A percentile compares a stretch with the other conserved stretches of the same genome.
These are phyloP conservation scores for Plectus sambesii DNA, from an alignment of 1,140 invertebrate species.

Conservation along the genomic window DNA sequence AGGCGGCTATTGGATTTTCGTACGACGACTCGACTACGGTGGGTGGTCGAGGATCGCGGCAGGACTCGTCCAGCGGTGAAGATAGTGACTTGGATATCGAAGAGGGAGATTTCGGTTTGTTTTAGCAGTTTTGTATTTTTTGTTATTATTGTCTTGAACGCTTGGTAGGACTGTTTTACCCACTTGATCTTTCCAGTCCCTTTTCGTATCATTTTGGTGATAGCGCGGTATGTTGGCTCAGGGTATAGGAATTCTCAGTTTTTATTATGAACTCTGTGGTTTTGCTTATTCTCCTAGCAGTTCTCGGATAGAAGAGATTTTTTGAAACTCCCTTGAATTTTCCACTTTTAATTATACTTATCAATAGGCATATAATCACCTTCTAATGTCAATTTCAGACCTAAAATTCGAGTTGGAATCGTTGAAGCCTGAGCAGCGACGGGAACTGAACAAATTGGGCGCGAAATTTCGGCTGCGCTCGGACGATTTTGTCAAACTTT, in stretches of 20 bases:
- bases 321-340: too few relatives aligned
- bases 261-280: conserved; percentile 26
- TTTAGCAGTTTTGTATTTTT: conserved; percentile 6
- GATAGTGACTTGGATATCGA: conserved; percentile 13
- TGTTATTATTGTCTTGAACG: not conserved
- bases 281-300: conserved; percentile 16
- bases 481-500: conserved; percentile 25
- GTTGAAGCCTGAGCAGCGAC: conserved; percentile 28
- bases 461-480: conserved; percentile 25
- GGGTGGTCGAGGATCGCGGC: conserved; percentile 8
- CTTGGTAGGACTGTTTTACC: not conserved
- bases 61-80: not conserved
- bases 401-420: conserved; percentile 25
- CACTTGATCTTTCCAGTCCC: conserved; percentile 1
- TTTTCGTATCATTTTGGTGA: not conserved
- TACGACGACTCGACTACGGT: conserved; percentile 31
- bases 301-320: too few relatives aligned
- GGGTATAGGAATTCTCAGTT: conserved; percentile 26
- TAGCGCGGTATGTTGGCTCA: not conserved
- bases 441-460: conserved; percentile 29
- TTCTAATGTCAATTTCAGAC: conserved; percentile 27
- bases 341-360: not conserved
- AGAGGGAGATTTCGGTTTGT: conserved; percentile 9
- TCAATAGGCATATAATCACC: conserved; percentile 2
- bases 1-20: conserved; percentile 38